A percentile compares a stretch with the other conserved stretches of the same genome.
Evolutionary conservation across 2,797 vertebrate species (phyloP).

Genomic region (Intellagama lesueurii): DNA sequence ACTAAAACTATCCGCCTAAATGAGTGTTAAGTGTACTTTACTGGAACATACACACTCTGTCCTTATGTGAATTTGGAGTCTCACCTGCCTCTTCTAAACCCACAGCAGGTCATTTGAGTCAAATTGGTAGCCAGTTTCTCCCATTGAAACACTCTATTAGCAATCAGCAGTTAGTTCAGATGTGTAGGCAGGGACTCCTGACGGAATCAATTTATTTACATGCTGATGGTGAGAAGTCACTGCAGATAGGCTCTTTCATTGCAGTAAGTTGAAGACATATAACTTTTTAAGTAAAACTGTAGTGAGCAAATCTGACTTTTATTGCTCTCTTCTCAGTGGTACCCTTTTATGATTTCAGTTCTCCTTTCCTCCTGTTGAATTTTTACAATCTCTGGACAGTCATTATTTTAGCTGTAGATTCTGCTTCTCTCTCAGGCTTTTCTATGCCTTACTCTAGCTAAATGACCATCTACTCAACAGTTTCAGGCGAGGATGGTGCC

Average conservation of each 20-base stretch:
- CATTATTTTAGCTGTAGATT: not conserved
- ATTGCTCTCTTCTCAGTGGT: not conserved
- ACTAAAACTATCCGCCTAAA: no score
- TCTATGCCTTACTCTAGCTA: not conserved
- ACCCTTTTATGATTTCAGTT: not conserved
- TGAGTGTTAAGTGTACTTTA: no score
- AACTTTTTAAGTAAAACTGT: not conserved
- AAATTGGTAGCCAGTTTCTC: no score
- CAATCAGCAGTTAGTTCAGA: no score
- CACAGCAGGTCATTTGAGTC: no score
- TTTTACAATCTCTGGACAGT: not conserved
- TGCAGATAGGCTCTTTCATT: not conserved
- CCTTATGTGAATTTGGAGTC: no score
- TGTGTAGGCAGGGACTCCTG: no score
- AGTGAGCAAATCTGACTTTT: not conserved
- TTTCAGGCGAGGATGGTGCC: not conserved
- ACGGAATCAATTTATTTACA: no score
- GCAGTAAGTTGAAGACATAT: not conserved
- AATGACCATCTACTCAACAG: not conserved
- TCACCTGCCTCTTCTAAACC: no score
- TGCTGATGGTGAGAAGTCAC: no score
- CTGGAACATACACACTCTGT: no score
- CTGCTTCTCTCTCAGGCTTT: not conserved
- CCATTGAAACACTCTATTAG: no score
- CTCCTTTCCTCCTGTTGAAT: not conserved